Conservation (phyloP, 2,797 vertebrate genomes). For the Sebastiscus tertius region DNA sequence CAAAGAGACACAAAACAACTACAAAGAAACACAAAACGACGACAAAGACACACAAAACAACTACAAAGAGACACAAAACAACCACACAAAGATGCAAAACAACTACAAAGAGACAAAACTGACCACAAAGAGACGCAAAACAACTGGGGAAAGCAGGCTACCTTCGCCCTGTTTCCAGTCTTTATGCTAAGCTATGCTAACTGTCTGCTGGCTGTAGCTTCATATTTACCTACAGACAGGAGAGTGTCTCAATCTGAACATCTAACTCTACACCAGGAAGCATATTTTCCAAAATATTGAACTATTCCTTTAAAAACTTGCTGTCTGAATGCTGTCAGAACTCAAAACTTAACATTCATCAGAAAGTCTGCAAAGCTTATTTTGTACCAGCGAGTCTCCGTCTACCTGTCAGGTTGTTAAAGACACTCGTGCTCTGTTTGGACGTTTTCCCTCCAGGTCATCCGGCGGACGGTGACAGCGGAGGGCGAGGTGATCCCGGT, state of each 20-base stretch:
- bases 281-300: background rate
- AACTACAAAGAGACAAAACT: background rate
- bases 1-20: too few species aligned
- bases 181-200: background rate
- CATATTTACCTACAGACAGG: too few species aligned
- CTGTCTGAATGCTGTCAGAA: background rate
- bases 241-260: too few species aligned
- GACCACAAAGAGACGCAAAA: too few species aligned
- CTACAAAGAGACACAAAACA: too few species aligned
- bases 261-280: too few species aligned
- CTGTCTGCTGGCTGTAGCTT: background rate
- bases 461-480: conserved; percentile 89
- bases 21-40: too few species aligned
- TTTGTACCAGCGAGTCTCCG: too few species aligned
- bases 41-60: too few species aligned
- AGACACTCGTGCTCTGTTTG: background rate
- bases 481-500: conserved; percentile 97
- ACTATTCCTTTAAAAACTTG: background rate
- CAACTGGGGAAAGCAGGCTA: too few species aligned
- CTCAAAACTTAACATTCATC: background rate
- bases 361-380: too few species aligned
- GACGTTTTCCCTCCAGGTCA: conserved; percentile 80
- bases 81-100: background rate
- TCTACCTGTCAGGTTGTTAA: background rate
- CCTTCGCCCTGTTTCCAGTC: too few species aligned